Conservation (phyloP, 2,797 vertebrate species). For the Euphonia xanthogaster region DNA sequence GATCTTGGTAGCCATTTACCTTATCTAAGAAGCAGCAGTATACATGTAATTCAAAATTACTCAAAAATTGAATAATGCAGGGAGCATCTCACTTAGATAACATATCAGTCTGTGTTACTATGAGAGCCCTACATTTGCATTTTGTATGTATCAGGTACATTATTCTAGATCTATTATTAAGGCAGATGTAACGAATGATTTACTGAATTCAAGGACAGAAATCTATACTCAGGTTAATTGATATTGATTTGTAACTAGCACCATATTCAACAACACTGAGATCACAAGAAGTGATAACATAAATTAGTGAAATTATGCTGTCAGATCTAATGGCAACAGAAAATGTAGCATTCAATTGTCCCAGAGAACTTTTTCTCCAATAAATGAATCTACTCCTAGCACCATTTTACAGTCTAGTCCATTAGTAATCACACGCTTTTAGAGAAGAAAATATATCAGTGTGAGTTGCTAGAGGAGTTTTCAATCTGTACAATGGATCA, state of each 20-base stretch:
- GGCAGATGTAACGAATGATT: not conserved
- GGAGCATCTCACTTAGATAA: not conserved
- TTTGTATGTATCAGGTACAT: not conserved
- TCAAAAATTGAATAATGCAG: not conserved
- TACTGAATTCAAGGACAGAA: not conserved
- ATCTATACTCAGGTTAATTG: constrained; percentile 41
- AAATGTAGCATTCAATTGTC: not conserved
- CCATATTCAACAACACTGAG: not conserved
- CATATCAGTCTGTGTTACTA: not conserved
- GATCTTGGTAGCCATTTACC: not conserved
- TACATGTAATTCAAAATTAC: not conserved
- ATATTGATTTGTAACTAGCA: constrained; percentile 32
- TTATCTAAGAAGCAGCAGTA: not conserved
- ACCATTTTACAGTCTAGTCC: not conserved
- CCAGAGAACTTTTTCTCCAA: not conserved
- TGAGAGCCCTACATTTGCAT: not conserved
- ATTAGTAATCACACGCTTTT: not conserved
- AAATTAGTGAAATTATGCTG: constrained; percentile 33
- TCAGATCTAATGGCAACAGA: not conserved
- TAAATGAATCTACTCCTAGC: not conserved
- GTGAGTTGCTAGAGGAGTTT: not conserved
- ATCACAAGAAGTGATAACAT: not conserved
- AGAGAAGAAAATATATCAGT: not conserved
- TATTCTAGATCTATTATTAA: not conserved
- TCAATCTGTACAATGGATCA: not conserved